Evolutionary conservation across 2,113 vertebrate species (phyloP).

Genomic region (Aix galericulata): DNA sequence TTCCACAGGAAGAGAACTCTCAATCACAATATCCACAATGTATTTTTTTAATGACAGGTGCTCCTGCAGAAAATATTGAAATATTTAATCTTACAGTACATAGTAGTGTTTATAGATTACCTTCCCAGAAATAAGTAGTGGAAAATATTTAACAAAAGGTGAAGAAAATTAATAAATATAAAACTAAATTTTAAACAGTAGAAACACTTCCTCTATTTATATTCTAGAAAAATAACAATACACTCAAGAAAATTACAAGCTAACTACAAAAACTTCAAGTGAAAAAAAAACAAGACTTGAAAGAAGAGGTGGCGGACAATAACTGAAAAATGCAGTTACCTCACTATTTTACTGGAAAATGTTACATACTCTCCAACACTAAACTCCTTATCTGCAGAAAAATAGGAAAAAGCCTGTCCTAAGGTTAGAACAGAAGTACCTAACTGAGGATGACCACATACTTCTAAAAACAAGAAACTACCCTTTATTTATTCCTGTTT

Average conservation of each 20-base stretch:
- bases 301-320: background rate
- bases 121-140: background rate
- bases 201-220: background rate
- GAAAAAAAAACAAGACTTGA: background rate
- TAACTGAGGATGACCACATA: background rate
- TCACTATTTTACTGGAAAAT: background rate
- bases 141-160: background rate
- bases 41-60: constrained; percentile 98
- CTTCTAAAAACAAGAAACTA: too few relatives aligned
- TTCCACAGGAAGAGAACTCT: constrained; percentile 85
- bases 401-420: background rate
- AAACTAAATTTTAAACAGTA: background rate
- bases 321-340: background rate
- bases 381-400: background rate
- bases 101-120: background rate
- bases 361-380: background rate
- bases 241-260: background rate
- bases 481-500: background rate
- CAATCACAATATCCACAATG: constrained; percentile 91
- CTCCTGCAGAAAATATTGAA: constrained; percentile 80
- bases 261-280: background rate
- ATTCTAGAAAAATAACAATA: background rate
- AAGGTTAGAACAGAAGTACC: background rate
- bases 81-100: background rate
- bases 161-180: background rate